Percentiles rank a stretch among this genome's conserved stretches.
Evolutionary conservation across 1,140 invertebrate genomes (phyloP).

Genomic region (Drosophila chauvacae): DNA sequence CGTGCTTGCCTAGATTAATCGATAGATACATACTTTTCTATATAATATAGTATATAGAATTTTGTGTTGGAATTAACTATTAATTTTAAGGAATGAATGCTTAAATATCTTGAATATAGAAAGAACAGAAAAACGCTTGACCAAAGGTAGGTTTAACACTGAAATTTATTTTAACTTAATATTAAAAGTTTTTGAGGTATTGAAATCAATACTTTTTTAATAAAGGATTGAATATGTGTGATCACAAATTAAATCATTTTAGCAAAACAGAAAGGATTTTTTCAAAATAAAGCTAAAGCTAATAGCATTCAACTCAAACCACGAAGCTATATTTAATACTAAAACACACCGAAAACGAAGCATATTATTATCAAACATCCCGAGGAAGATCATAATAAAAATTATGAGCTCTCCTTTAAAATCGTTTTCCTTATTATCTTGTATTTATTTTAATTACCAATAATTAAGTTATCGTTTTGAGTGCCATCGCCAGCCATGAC

Average conservation of each 20-base stretch:
- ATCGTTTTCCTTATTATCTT: not conserved
- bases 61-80: no score
- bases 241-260: not conserved
- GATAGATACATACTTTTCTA: not conserved
- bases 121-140: not conserved
- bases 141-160: not conserved
- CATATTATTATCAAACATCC: not conserved
- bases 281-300: not conserved
- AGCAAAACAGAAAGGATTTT: not conserved
- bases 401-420: not conserved
- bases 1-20: no score
- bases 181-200: no score
- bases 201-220: no score
- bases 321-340: not conserved
- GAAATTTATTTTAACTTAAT: no score
- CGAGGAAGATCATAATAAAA: not conserved
- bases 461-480: not conserved
- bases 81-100: not conserved
- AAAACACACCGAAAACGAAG: not conserved
- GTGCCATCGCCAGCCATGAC: slow-evolving; percentile 21
- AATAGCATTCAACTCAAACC: not conserved
- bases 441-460: slow-evolving; percentile 1
- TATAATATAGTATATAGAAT: not conserved
- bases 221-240: not conserved
- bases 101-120: not conserved